These are phyloP conservation scores for Andrena bucephala DNA, from an alignment of 2,888 invertebrate genomes.

Conservation along the genomic window DNA sequence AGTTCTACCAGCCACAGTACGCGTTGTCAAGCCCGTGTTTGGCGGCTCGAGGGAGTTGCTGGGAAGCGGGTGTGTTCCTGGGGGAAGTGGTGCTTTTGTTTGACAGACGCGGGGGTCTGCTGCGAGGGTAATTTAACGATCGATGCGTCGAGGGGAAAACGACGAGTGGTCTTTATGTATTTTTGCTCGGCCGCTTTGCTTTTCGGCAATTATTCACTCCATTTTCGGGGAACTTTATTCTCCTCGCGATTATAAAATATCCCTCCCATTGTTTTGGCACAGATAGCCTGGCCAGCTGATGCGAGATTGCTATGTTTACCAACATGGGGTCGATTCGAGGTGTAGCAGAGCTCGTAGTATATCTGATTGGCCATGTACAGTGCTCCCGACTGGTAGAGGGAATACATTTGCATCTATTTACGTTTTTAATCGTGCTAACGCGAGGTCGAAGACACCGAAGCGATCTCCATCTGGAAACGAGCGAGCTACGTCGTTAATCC, in stretches of 20 bases:
- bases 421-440: not conserved
- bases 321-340: not conserved
- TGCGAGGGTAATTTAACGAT: slow-evolving; percentile 50
- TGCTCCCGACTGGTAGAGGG: not conserved
- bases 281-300: not conserved
- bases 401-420: slow-evolving; percentile 40
- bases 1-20: not conserved
- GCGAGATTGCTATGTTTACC: not conserved
- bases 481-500: not conserved
- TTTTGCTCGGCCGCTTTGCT: not conserved
- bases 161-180: not conserved
- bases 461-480: not conserved
- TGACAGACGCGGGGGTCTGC: slow-evolving; percentile 12
- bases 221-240: not conserved
- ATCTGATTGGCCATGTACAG: not conserved
- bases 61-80: slow-evolving; percentile 5
- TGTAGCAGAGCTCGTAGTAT: not conserved
- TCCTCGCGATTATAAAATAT: not conserved
- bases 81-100: slow-evolving; percentile 38
- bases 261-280: too few relatives aligned
- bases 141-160: slow-evolving; percentile 47
- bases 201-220: not conserved
- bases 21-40: slow-evolving; percentile 11
- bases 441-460: not conserved
- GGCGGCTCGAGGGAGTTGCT: not conserved